Evolutionary conservation across 1,140 invertebrate genomes (phyloP), one percentile per base, ranked within the genome.

Genomic region (Hyphantria cunea): DNA sequence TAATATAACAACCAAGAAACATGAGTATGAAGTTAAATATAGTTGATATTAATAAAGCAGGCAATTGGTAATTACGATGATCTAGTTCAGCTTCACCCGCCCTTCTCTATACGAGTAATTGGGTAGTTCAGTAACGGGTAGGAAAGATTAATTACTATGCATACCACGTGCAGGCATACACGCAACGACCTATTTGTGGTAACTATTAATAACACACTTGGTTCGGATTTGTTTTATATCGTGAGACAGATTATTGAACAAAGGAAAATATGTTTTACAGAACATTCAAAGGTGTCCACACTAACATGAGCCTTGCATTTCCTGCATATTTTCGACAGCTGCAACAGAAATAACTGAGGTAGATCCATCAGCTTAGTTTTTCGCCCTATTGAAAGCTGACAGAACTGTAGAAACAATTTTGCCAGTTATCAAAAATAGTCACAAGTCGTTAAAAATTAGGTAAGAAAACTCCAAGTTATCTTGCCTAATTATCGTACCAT

Each of bases 101-200:
- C 32, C 37, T 14, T 39, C 55, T 64, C 59, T 59, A 63, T 70
- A 51, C 49, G 31, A 55, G 48, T 64, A 64, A 64, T 69, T 66
- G 67, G 64, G 50, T 72, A 64, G 62, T 67, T 63, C 37, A 39
- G 37, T 39, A 10, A 7, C 7, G 3, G 14, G 49, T 54, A 68
- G 47, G 15, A 66, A 72, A 66, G 74, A 76, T 73, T 70, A 76
- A 76, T 76, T 67, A 66, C 60, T 53, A 70, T 73, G 68, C 74
- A 68, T 15, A 58, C 31, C 64, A 66, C 67, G 63, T 61, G 25
- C 49, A 52, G 3, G 3, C 31, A 12, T 33, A 47, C 59, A 45
- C 50, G 59, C 53, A 42, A 54, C 50, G 44, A 54, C 33, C 33
- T 62, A 47, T 54, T 42, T 53, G 13, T 42, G 14, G 33, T 12